Evolutionary conservation across 2,113 vertebrate genomes (phyloP), one percentile per base, ranked within the genome.

Genomic region (Vanacampus margaritifer): DNA sequence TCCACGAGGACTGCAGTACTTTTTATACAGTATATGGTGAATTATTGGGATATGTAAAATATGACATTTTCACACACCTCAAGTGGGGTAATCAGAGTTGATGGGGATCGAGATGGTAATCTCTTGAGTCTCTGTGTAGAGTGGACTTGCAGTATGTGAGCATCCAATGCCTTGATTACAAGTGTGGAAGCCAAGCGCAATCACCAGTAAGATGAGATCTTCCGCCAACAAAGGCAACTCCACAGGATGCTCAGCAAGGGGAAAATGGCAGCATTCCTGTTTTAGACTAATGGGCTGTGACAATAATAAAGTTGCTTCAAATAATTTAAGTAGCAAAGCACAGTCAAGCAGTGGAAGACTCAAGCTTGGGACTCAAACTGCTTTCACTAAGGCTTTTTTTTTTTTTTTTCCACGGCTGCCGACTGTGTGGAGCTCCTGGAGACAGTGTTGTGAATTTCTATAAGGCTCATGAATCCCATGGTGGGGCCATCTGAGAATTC

Each of bases 41-140:
- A 90, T 88, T 87, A 88, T 89, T 87, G 84, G 78, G 69, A 83
- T 89, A 88, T 91, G 86, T 89, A 91, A 91, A 93, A 88, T 80
- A 56, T 90, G 91, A 88, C 91, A 91, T 92, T 92, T 92, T 78
- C 73, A 51, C 67, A 72, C 63, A 75, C 72, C 87, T 86, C 76
- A 24, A 84, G 86, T 86, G 84, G 79, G 74, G 68, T 89, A 88
- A 88, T 91, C 85, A 88, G 63, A 79, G 83, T 77, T 89, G 88
- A 91, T 87, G 84, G 82, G 78, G 75, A 81, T 64, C 74, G 81
- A 83, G 80, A 81, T 75, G 75, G 76, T 82, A 77, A 83, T 82
- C 82, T 84, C 73, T 35, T 58, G 76, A 76, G 79, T 81, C 75
- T 68, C 71, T 63, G 10, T 69, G 72, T 51, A 48, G 72, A 81